A percentile compares a stretch with the other conserved stretches of the same genome.
These are phyloP conservation scores for Himalopsyche japonica DNA, from an alignment of 2,888 invertebrate species.

Conservation along the genomic window DNA sequence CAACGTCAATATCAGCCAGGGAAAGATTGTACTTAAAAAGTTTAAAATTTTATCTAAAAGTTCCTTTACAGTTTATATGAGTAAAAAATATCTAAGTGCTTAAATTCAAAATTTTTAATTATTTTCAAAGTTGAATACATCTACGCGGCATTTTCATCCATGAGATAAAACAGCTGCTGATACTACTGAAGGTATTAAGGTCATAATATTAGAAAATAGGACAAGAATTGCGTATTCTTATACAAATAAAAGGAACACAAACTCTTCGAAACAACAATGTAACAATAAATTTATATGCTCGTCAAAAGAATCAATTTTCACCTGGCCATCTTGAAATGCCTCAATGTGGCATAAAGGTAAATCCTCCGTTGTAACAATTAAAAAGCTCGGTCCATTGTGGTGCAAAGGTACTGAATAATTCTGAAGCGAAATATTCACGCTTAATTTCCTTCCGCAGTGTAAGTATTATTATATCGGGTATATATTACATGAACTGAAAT, in stretches of 20 bases:
- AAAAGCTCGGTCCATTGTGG: not conserved
- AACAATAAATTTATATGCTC: not conserved
- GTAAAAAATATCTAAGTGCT: too few relatives aligned
- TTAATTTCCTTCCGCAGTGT: conserved; percentile 18
- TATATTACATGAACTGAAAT: conserved; percentile 16
- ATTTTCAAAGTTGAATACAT: too few relatives aligned
- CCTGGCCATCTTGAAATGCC: not conserved
- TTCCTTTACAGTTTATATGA: too few relatives aligned
- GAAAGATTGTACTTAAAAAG: too few relatives aligned
- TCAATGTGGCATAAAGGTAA: not conserved
- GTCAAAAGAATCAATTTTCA: not conserved
- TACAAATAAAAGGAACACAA: not conserved
- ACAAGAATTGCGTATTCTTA: not conserved
- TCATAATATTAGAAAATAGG: too few relatives aligned
- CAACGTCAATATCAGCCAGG: too few relatives aligned
- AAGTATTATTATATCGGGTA: not conserved
- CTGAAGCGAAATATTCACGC: conserved; percentile 24
- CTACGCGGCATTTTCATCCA: too few relatives aligned
- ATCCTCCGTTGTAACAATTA: not conserved
- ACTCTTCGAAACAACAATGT: not conserved
- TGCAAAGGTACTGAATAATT: not conserved
- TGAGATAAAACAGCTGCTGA: too few relatives aligned
- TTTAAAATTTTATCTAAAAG: too few relatives aligned
- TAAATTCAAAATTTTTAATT: too few relatives aligned
- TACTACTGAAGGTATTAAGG: too few relatives aligned